A percentile compares a stretch with the other conserved stretches of the same genome.
Evolutionary conservation across 92 coral and sea anemone species (phyloP).

Genomic region (Heteractis magnifica): DNA sequence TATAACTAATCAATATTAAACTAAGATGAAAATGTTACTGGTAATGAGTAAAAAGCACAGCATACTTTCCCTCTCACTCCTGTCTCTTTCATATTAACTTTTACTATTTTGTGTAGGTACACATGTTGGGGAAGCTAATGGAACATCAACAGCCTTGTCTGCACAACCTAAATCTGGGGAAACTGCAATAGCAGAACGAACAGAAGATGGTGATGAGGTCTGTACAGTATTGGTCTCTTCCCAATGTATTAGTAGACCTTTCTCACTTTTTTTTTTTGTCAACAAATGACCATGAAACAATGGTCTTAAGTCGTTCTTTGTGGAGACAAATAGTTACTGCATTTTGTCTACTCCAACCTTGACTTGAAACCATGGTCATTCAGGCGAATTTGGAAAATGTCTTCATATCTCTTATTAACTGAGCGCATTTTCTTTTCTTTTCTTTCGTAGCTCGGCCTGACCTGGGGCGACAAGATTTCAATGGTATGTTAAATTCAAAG

Average conservation of each 20-base stretch:
- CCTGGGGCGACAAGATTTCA: constrained; percentile 90
- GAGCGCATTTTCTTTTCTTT: neutral
- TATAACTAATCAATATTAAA: no score
- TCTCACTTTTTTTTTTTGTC: no score
- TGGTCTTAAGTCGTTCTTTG: no score
- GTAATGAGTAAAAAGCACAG: no score
- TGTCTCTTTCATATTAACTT: neutral
- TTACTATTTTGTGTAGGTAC: constrained; percentile 7
- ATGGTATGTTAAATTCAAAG: constrained; percentile 53
- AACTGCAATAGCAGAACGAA: constrained; percentile 49
- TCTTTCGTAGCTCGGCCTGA: constrained; percentile 29
- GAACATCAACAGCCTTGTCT: constrained; percentile 20
- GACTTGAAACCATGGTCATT: no score
- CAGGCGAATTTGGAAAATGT: neutral
- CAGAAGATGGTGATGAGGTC: constrained; percentile 43
- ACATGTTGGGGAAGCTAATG: constrained; percentile 41
- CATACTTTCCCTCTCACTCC: neutral
- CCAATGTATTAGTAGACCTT: neutral
- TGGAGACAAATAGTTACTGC: no score
- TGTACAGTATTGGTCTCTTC: neutral
- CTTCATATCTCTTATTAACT: neutral
- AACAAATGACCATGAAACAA: no score
- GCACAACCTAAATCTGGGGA: constrained; percentile 36
- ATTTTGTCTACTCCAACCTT: no score
- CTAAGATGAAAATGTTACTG: no score